A percentile compares a stretch with the other conserved stretches of the same genome.
Conservation (phyloP, 2,888 invertebrate genomes). For the Macrosoma leucophasiata region DNA sequence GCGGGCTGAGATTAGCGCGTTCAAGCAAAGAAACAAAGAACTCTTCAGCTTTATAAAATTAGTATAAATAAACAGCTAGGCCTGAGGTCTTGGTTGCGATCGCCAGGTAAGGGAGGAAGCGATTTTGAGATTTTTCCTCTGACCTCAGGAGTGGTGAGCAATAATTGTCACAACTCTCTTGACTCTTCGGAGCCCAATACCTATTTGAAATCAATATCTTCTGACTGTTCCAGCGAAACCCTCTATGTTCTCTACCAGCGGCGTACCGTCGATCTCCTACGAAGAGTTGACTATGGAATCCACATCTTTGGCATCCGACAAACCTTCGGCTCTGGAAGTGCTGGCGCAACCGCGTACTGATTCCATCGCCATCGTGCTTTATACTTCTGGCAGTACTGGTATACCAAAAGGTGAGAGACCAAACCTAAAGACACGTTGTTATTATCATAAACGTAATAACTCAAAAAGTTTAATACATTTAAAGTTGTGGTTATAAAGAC, state of each 20-base stretch:
- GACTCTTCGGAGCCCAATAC: too few relatives aligned
- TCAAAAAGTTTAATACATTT: too few relatives aligned
- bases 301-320: constrained; percentile 47
- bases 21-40: too few relatives aligned
- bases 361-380: constrained; percentile 82
- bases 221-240: constrained; percentile 46
- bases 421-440: too few relatives aligned
- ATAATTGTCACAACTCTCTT: background rate
- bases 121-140: background rate
- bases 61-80: too few relatives aligned
- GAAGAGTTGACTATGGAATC: constrained; percentile 69
- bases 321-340: constrained; percentile 53
- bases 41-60: too few relatives aligned
- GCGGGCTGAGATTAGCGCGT: too few relatives aligned
- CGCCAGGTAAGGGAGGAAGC: too few relatives aligned
- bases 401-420: constrained; percentile 84
- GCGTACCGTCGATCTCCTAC: constrained; percentile 57
- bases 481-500: too few relatives aligned
- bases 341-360: constrained; percentile 51
- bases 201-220: background rate
- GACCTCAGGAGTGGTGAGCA: constrained; percentile 13
- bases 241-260: constrained; percentile 50
- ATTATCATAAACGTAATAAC: too few relatives aligned
- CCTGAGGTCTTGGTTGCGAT: too few relatives aligned
- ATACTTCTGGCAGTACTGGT: constrained; percentile 94